Evolutionary conservation across 1,140 invertebrate species (phyloP).

Genomic region (Psilanteris sp.): DNA sequence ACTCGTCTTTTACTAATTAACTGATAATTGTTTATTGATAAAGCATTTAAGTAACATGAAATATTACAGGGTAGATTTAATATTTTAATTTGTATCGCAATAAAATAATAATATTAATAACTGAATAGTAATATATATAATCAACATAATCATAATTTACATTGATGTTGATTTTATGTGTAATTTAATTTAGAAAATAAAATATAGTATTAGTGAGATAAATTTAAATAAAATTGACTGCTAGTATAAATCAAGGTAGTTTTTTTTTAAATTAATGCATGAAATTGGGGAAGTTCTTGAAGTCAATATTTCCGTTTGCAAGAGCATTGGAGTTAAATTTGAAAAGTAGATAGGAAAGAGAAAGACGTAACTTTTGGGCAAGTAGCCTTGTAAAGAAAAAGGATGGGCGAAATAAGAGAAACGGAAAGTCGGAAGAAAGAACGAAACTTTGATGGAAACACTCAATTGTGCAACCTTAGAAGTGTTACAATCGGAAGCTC

Average conservation of each 20-base stretch:
- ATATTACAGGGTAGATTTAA: no score
- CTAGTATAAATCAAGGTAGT: constrained; percentile 38
- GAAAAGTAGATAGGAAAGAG: no score
- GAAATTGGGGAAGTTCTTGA: constrained; percentile 42
- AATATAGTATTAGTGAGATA: background rate
- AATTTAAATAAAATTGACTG: constrained; percentile 5
- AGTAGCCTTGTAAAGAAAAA: constrained; percentile 9
- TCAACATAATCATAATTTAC: no score
- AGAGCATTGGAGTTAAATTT: constrained; percentile 28
- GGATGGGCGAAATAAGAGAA: constrained; percentile 11
- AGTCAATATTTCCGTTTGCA: constrained; percentile 57
- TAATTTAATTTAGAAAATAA: no score
- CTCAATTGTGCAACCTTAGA: constrained; percentile 65
- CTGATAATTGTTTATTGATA: no score
- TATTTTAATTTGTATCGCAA: no score
- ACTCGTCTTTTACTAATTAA: no score
- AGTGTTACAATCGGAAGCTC: constrained; percentile 68
- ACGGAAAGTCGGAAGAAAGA: constrained; percentile 29
- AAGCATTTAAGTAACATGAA: no score
- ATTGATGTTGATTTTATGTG: no score
- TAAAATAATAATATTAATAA: no score
- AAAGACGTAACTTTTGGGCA: no score
- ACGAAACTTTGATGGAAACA: constrained; percentile 66
- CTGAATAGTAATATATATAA: no score
- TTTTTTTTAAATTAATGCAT: constrained; percentile 51